Conservation (phyloP, 2,888 invertebrate genomes). For the Drosophila nigricruria region DNA sequence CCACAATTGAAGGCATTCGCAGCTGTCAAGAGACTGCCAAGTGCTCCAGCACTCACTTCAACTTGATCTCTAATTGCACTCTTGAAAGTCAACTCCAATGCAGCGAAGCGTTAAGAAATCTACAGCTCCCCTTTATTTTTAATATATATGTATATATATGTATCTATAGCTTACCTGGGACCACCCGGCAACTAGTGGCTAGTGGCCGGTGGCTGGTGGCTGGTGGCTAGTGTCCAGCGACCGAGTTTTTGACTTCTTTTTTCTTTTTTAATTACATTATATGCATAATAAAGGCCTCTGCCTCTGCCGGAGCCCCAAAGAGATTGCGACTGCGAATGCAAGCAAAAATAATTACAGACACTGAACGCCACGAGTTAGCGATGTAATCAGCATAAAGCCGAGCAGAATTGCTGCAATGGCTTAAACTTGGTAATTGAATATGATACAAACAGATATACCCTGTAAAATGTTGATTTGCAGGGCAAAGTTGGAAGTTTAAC, state of each 20-base stretch:
- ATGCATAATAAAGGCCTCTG: constrained; percentile 71
- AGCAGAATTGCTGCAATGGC: constrained; percentile 6
- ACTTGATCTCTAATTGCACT: constrained; percentile 12
- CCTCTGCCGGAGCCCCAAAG: constrained; percentile 38
- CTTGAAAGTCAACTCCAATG: constrained; percentile 19
- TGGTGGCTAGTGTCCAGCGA: constrained; percentile 26
- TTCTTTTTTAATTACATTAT: constrained; percentile 79
- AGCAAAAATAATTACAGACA: constrained; percentile 70
- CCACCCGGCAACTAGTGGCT: constrained; percentile 57
- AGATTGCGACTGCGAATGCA: constrained; percentile 53
- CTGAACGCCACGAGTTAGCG: constrained; percentile 56
- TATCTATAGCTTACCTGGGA: constrained; percentile 44
- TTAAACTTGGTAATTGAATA: background rate
- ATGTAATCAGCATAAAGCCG: constrained; percentile 68
- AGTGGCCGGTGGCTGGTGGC: constrained; percentile 32
- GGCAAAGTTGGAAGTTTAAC: background rate
- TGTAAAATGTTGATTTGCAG: background rate
- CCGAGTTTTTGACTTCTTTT: constrained; percentile 38
- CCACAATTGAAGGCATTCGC: background rate
- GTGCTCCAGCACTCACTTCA: constrained; percentile 21
- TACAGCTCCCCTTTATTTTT: background rate
- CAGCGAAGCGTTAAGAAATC: constrained; percentile 26
- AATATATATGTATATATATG: background rate
- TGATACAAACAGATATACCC: constrained; percentile 10
- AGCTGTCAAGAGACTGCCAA: background rate